Evolutionary conservation across 2,888 invertebrate species (phyloP).

Genomic region (Colletes collaris): DNA sequence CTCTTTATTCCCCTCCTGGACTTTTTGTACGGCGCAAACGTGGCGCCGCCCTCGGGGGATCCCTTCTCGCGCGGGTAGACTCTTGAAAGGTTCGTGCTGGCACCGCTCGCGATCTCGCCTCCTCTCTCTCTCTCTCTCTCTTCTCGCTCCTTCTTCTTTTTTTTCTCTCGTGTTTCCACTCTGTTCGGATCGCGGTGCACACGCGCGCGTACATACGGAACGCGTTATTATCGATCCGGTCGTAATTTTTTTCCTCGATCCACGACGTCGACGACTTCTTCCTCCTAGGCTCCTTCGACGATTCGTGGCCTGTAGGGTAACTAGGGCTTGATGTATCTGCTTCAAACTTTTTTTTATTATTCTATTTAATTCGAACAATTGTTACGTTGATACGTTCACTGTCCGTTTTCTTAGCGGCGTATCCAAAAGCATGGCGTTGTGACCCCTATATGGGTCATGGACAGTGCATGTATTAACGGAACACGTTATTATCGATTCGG

Average conservation of each 20-base stretch:
- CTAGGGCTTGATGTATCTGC: too few species aligned
- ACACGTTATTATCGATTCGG: conserved; percentile 11
- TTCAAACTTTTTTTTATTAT: too few species aligned
- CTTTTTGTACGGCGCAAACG: conserved; percentile 79
- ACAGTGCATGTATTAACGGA: neutral
- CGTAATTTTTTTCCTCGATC: neutral
- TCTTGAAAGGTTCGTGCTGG: conserved; percentile 14
- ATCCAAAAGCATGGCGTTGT: too few species aligned
- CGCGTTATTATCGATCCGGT: conserved; percentile 14
- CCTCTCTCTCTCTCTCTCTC: conserved; percentile 12
- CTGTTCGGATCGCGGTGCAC: neutral
- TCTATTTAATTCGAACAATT: too few species aligned
- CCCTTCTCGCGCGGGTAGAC: conserved; percentile 48
- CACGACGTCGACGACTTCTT: neutral
- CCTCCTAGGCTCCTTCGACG: neutral
- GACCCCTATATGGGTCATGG: too few species aligned
- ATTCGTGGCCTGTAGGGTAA: too few species aligned
- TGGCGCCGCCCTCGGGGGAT: conserved; percentile 79
- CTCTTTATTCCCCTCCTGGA: conserved; percentile 67
- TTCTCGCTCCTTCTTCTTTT: neutral
- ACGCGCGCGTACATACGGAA: neutral
- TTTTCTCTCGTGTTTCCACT: neutral
- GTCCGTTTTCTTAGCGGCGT: too few species aligned
- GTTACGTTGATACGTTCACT: too few species aligned
- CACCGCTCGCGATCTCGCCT: conserved; percentile 16